Base-by-base conservation (phyloP, 37 sponge, comb jelly and placozoan species). In the Spongilla lacustris region DNA sequence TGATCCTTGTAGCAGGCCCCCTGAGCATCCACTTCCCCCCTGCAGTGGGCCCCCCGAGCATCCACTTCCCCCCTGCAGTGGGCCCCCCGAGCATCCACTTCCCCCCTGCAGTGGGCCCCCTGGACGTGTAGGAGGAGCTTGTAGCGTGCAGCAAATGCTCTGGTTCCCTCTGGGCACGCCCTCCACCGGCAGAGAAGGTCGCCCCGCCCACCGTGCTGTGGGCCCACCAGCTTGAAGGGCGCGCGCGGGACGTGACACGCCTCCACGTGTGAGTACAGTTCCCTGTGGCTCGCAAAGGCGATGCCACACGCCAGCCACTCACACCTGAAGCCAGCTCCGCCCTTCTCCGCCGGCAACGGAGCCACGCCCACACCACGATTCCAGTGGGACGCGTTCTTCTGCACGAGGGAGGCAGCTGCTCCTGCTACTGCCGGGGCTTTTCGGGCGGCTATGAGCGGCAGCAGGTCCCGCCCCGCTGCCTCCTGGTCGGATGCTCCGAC, bases 121-220 rank as follows among this genome's bases (percentile, higher is more conserved):
- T 77, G 79, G 11, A 91, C 30, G 69, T 91, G 92, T 14, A 80
- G 22, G 9, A 91, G 49, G 49, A 91, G 80, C 50, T 91, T 87
- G 80, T 91, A 91, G 0, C 92, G 66, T 6, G 76, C 92, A 21
- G 36, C 37, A 74, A 81, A 86, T 25, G 24, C 30, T 66, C 37
- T 38, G 6, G 48, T 71, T 9, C 69, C 50, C 50, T 75, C 77
- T 0, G 38, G n/a, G 58, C 89, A 88, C 4, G 34, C 71, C n/a
- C 67, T 31, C 89, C 89, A 88, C 70, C 35, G 68, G 69, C 89
- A 88, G 24, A 38, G 50, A 66, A 77, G 72, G 21, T 36, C 19
- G 21, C 35, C 4, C 11, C 28, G 6, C 31, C 66, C 32, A 1
- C 66, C 38, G 71, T 22, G 12, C 0, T 75, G 83, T 8, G 71